Base-by-base conservation (phyloP, 92 coral and sea anemone genomes). In the Epizoanthus scotinus region DNA sequence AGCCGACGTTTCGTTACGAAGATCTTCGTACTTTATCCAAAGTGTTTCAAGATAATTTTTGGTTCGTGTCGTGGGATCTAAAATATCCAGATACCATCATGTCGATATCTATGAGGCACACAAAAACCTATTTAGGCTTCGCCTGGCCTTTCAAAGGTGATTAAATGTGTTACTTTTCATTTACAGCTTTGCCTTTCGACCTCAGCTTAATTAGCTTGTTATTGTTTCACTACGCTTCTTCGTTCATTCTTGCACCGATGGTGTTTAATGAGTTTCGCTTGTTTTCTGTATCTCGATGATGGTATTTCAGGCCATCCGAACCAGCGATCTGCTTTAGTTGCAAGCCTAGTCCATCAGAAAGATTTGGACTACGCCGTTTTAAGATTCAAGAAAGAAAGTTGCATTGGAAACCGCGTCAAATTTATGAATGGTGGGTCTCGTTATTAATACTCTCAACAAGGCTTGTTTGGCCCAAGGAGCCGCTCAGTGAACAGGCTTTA, bases 381-480 rank as follows among this genome's bases (percentile, higher is more conserved):
- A 63, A n/a, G 20, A 27, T 78, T 2, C 50, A 83, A 24, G 42
- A 83, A 2, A 29, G 28, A 31, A 83, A 83, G 54, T 59, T 24
- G 36, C 56, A 72, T 9, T 83, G 74, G 80, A 27, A 83, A 42
- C 81, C 81, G 8, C 55, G 52, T 50, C 86, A 71, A 24, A 70
- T 42, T 13, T 81, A 81, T 8, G 81, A 83, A 44, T 72, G 86
- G 86, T 83, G 0, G 86, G 86, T 7, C 10, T 83, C 6, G 17
- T 82, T 6, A 82, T 82, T 44, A 71, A 82, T 54, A 82, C 79
- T n/a, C n/a, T n/a, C n/a, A n/a, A n/a, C n/a, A n/a, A n/a, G n/a
- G n/a, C n/a, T n/a, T n/a, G n/a, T n/a, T n/a, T n/a, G n/a, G n/a
- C n/a, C n/a, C n/a, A n/a, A n/a, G n/a, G n/a, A n/a, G n/a, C n/a